Base-by-base conservation (phyloP, 2,888 invertebrate species). In the Diarsia brunnea region DNA sequence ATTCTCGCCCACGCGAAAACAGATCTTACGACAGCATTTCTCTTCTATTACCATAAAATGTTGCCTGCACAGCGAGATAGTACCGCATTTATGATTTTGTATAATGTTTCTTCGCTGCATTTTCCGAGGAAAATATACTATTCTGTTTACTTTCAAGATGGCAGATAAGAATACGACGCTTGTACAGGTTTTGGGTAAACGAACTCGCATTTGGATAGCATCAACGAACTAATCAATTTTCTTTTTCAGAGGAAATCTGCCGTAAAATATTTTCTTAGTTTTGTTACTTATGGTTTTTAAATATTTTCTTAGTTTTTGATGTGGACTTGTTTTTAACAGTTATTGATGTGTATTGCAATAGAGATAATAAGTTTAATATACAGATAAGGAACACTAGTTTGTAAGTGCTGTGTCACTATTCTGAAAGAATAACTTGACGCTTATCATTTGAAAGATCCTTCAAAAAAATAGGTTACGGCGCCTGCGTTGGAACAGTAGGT, bases 21-120 rank as follows among this genome's bases (percentile, higher is more conserved):
- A 60, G 43, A 66, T 47, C 64, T 58, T 80, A 68, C 24, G 14
- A 45, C 12, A 47, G 8, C 11, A 38, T 73, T 70, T 53, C 60
- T 51, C 45, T 45, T 51, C 16, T 21, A 60, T 75, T 73, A 43
- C 14, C 58, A 24, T 76, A 69, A 55, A 76, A 45, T 65, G 38
- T 77, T 65, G 78, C 47, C 16, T 66, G 65, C 49, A 58, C 61
- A 47, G n/a, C 27, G 24, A 75, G 49, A 58, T 68, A 82, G 66
- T 53, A 51, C 67, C 31, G 43, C 49, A 67, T 71, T 77, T 71
- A 77, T 84, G 64, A 76, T 61, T 76, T 73, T 70, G 31, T 60
- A 47, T 43, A 63, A 84, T 76, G 47, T 80, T 67, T 61, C 70
- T 43, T 68, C 38, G 58, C 16, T 77, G 81, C 73, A 84, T 81